These are phyloP conservation scores for Carettochelys insculpta DNA, from an alignment of 2,113 vertebrate genomes.

Conservation along the genomic window DNA sequence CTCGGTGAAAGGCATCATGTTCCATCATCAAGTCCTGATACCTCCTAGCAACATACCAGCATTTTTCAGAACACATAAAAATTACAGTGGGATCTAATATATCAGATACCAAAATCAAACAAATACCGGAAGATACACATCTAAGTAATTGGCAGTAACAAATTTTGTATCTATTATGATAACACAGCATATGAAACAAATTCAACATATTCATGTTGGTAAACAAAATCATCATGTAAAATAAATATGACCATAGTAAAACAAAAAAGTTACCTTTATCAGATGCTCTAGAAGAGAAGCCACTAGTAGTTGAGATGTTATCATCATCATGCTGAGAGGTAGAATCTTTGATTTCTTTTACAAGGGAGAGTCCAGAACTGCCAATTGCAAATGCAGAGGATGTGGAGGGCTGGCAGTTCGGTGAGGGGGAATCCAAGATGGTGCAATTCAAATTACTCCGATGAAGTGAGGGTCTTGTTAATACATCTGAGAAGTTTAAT, in stretches of 20 bases:
- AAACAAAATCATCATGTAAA: background rate
- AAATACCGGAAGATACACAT: background rate
- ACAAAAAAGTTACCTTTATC: conserved; percentile 88
- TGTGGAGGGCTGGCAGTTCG: conserved; percentile 89
- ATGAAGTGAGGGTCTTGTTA: conserved; percentile 93
- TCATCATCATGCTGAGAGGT: conserved; percentile 98
- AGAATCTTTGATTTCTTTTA: conserved; percentile 98
- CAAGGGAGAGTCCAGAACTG: conserved; percentile 88
- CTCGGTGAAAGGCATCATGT: background rate
- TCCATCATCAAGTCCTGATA: background rate
- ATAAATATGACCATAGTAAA: background rate
- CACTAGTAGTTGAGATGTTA: conserved; percentile 99
- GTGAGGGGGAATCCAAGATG: conserved; percentile 83
- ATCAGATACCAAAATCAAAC: background rate
- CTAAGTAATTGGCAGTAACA: background rate
- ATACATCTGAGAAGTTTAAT: conserved; percentile 88
- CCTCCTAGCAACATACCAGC: background rate
- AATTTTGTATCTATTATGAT: background rate
- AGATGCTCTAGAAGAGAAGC: conserved; percentile 97
- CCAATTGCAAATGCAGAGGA: conserved; percentile 85
- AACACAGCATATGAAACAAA: background rate
- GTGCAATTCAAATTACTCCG: conserved; percentile 90
- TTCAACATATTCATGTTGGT: background rate
- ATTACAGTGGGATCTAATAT: background rate
- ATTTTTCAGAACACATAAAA: background rate